Conservation (phyloP, 2,797 vertebrate species). For the Eulemur coronatus region DNA sequence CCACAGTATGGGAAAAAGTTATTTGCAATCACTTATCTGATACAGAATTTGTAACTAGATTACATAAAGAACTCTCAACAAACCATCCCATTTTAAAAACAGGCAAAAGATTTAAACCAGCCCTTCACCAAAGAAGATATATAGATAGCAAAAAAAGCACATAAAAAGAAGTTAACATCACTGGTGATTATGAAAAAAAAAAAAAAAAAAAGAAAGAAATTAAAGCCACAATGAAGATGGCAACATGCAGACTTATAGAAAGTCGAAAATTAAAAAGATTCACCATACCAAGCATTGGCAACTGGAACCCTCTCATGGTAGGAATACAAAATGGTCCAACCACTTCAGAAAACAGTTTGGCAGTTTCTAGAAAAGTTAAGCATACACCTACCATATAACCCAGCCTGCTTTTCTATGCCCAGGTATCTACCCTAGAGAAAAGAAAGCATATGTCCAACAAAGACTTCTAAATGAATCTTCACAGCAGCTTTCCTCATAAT, state of each 20-base stretch:
- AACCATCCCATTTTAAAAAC: not conserved
- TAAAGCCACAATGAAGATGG: not conserved
- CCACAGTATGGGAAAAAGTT: not conserved
- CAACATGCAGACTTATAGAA: not conserved
- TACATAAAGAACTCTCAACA: not conserved
- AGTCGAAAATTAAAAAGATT: not conserved
- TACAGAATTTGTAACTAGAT: not conserved
- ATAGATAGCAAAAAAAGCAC: not conserved
- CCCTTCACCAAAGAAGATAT: not conserved
- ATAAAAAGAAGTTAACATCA: not conserved
- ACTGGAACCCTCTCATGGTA: not conserved
- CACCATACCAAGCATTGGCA: not conserved
- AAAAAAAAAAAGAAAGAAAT: not conserved
- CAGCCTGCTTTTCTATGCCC: not conserved
- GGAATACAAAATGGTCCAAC: not conserved
- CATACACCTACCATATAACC: not conserved
- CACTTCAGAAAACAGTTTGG: not conserved
- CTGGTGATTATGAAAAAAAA: not conserved
- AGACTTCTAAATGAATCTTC: conserved; percentile 10
- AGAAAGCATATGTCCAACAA: not conserved
- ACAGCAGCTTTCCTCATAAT: not conserved
- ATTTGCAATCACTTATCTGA: not conserved
- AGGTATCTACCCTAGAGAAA: not conserved
- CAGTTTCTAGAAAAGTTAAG: conserved; percentile 17
- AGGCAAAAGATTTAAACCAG: not conserved